Evolutionary conservation across 2,888 invertebrate genomes (phyloP).

Genomic region (Cryptus viduatorius): DNA sequence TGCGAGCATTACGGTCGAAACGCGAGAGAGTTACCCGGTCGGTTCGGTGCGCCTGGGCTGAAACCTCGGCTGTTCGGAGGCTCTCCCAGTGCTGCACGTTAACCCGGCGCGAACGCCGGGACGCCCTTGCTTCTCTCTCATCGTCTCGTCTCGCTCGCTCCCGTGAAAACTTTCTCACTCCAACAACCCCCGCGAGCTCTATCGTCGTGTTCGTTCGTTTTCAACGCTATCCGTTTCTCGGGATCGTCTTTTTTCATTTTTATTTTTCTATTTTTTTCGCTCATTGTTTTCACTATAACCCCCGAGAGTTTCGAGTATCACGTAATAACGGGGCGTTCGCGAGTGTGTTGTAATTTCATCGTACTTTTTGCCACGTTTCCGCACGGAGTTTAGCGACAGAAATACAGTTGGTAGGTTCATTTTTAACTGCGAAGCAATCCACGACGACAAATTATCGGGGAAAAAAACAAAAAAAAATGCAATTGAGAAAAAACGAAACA

Average conservation of each 20-base stretch:
- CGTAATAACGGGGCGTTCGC: not conserved
- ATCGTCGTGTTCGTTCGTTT: not conserved
- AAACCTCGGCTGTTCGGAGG: slow-evolving; percentile 54
- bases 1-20: slow-evolving; percentile 38
- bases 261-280: not conserved
- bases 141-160: slow-evolving; percentile 36
- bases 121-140: slow-evolving; percentile 51
- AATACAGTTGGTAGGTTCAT: not conserved
- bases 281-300: not conserved
- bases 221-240: not conserved
- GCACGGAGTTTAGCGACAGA: not conserved
- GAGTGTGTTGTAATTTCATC: not conserved
- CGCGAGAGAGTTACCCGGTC: slow-evolving; percentile 18
- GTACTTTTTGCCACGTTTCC: not conserved
- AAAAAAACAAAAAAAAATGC: not conserved
- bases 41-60: slow-evolving; percentile 61
- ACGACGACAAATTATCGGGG: not conserved
- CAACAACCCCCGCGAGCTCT: slow-evolving; percentile 6
- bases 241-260: not conserved
- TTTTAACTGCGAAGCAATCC: not conserved
- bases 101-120: slow-evolving; percentile 68
- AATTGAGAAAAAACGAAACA: not conserved
- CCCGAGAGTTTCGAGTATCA: not conserved
- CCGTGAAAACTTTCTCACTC: slow-evolving; percentile 12
- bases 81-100: slow-evolving; percentile 70